Conservation (phyloP, 2,113 vertebrate species). For the Emydura subglobosa region DNA sequence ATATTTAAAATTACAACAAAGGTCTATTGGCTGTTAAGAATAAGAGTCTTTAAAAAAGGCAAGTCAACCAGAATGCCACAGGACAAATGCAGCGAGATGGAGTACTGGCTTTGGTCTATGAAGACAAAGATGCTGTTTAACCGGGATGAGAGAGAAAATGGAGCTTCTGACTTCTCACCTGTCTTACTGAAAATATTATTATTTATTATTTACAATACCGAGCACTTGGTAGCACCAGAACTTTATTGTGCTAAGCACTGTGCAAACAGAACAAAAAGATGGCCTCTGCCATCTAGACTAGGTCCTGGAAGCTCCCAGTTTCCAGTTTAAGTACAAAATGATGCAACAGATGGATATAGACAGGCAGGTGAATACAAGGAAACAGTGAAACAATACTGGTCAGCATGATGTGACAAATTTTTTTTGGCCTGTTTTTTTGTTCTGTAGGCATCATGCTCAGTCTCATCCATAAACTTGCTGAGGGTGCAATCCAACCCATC, state of each 20-base stretch:
- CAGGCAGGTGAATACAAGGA: background rate
- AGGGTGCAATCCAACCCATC: no score
- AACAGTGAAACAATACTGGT: background rate
- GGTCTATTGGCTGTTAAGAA: conserved; percentile 8
- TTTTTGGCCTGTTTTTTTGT: background rate
- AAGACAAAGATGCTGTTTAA: background rate
- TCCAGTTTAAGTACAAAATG: background rate
- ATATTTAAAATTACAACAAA: background rate
- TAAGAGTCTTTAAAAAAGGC: background rate
- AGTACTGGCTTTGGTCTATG: background rate
- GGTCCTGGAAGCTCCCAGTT: background rate
- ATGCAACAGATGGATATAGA: background rate
- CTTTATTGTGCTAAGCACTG: background rate
- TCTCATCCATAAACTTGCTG: no score
- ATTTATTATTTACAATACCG: background rate
- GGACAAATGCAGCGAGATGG: background rate
- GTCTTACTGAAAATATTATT: background rate
- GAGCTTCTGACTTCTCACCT: background rate
- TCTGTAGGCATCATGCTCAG: background rate
- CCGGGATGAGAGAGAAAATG: background rate
- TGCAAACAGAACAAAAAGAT: background rate
- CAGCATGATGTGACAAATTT: background rate
- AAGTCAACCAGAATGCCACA: background rate
- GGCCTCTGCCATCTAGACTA: no score
- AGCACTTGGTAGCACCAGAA: background rate